phyloP scores from a whole-genome alignment of 2,797 vertebrate species.

The Anguilla obscura region DNA sequence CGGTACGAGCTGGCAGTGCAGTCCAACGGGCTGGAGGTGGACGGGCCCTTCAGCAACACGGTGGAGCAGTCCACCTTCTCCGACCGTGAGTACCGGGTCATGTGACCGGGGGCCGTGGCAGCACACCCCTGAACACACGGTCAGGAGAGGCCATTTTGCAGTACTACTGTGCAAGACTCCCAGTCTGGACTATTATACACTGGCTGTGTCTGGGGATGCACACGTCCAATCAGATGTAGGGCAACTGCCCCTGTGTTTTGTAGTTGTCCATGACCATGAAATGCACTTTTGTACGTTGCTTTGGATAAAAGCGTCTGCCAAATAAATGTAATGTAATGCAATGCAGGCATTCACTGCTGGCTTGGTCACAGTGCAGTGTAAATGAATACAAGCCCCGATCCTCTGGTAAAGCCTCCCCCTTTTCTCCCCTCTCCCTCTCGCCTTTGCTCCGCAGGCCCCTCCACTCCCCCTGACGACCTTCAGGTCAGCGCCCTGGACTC shows the following conservation, averaged over 20 bases:
- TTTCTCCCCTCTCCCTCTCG: slow-evolving; percentile 28
- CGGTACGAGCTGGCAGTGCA: slow-evolving; percentile 95
- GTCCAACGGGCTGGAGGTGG: slow-evolving; percentile 83
- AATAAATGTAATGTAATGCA: background rate
- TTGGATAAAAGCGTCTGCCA: no score
- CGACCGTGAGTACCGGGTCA: slow-evolving; percentile 81
- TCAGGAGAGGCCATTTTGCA: background rate
- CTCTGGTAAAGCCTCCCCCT: background rate
- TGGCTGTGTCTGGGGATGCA: background rate
- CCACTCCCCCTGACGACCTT: slow-evolving; percentile 86
- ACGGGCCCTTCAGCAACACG: slow-evolving; percentile 86
- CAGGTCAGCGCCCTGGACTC: slow-evolving; percentile 84
- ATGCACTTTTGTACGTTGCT: no score
- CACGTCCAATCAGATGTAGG: background rate
- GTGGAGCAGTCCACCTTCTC: slow-evolving; percentile 88
- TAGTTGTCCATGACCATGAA: background rate
- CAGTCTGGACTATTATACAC: background rate
- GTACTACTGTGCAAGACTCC: background rate
- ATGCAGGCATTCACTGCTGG: no score
- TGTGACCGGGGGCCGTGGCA: background rate
- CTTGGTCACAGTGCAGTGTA: background rate
- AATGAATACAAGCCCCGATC: background rate
- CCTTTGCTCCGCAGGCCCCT: slow-evolving; percentile 75
- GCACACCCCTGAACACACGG: background rate
- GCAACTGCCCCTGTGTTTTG: background rate